These are phyloP conservation scores for Taxidea taxus DNA, from an alignment of 2,113 vertebrate genomes.

Conservation along the genomic window DNA sequence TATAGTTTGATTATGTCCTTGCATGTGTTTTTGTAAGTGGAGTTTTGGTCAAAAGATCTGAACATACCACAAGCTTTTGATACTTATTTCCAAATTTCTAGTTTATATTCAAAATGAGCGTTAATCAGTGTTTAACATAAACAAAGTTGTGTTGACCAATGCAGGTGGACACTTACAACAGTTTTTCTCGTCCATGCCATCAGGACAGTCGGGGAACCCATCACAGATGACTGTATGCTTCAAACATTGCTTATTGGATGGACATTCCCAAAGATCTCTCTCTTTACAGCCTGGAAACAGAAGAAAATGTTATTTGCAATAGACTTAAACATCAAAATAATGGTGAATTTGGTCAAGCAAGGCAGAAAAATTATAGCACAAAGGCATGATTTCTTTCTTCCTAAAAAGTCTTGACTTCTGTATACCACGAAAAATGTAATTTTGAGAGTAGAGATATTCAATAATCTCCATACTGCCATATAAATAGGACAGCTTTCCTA, in stretches of 20 bases:
- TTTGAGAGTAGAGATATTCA: constrained; percentile 8
- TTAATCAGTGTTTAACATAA: background rate
- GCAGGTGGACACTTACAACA: constrained; percentile 88
- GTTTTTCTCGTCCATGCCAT: constrained; percentile 92
- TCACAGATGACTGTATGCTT: constrained; percentile 93
- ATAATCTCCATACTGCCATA: background rate
- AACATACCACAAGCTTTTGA: background rate
- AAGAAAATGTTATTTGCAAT: constrained; percentile 50
- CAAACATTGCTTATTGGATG: constrained; percentile 90
- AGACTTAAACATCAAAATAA: background rate
- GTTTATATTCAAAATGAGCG: background rate
- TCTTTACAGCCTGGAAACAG: constrained; percentile 89
- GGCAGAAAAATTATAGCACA: background rate
- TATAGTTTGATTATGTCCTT: background rate
- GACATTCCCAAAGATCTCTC: constrained; percentile 96
- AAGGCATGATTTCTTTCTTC: background rate
- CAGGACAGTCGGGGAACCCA: constrained; percentile 95
- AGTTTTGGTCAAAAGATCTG: background rate
- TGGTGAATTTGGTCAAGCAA: background rate
- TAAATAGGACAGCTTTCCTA: background rate
- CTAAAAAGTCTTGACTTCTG: background rate
- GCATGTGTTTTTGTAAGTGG: background rate
- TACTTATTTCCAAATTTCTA: background rate
- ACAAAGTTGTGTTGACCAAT: background rate
- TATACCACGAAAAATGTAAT: background rate